A percentile compares a stretch with the other conserved stretches of the same genome.
Evolutionary conservation across 2,888 invertebrate genomes (phyloP).

Genomic region (Psococerastis gibbosa): DNA sequence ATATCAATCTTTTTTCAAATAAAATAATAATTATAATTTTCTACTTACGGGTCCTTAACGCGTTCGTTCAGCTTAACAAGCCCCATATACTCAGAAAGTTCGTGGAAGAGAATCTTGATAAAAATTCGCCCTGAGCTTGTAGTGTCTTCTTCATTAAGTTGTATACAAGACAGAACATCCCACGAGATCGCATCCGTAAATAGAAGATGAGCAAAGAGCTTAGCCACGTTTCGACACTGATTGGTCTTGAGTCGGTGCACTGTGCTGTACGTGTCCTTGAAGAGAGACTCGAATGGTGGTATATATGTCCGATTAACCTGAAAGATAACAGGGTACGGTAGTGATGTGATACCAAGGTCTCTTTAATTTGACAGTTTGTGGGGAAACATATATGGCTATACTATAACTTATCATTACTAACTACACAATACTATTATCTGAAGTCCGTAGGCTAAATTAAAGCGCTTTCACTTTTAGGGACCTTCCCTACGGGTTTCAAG

Average conservation of each 20-base stretch:
- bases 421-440: too few relatives aligned
- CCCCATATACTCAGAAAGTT: slow-evolving; percentile 92
- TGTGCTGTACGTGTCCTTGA: slow-evolving; percentile 85
- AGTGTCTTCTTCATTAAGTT: slow-evolving; percentile 90
- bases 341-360: too few relatives aligned
- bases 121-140: slow-evolving; percentile 95
- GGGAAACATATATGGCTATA: too few relatives aligned
- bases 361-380: too few relatives aligned
- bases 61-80: slow-evolving; percentile 75
- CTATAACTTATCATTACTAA: too few relatives aligned
- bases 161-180: slow-evolving; percentile 78
- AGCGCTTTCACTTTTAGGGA: too few relatives aligned
- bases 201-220: slow-evolving; percentile 89
- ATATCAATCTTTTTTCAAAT: neutral
- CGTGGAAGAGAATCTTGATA: slow-evolving; percentile 93
- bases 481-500: too few relatives aligned
- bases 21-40: slow-evolving; percentile 15
- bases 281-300: slow-evolving; percentile 84
- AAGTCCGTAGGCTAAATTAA: too few relatives aligned
- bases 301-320: slow-evolving; percentile 84
- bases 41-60: slow-evolving; percentile 70
- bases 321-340: too few relatives aligned
- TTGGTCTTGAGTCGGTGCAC: slow-evolving; percentile 91
- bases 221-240: slow-evolving; percentile 86
- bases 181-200: slow-evolving; percentile 95